Conservation (phyloP, 1,140 invertebrate species). For the Muscidifurax raptorellus region DNA sequence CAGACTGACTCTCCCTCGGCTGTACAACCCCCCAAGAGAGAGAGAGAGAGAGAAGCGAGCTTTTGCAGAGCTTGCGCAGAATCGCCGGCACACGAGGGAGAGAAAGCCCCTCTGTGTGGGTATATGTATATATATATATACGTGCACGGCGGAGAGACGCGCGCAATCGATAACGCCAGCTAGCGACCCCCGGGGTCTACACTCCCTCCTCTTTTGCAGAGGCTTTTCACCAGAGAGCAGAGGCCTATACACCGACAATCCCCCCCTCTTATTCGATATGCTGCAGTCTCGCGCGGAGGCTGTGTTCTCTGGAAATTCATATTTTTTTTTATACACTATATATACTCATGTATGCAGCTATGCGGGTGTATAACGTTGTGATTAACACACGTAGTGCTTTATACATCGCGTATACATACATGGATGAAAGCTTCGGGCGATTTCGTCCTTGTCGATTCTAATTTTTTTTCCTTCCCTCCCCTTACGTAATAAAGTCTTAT, state of each 20-base stretch:
- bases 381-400: too few species aligned
- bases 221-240: background rate
- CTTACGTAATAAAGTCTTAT: background rate
- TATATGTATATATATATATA: background rate
- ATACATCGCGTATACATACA: too few species aligned
- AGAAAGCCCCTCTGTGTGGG: background rate
- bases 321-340: background rate
- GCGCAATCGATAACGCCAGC: slow-evolving; percentile 35
- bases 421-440: background rate
- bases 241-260: background rate
- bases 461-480: background rate
- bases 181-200: slow-evolving; percentile 9
- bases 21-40: background rate
- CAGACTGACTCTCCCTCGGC: slow-evolving; percentile 8
- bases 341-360: too few species aligned
- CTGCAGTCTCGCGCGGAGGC: background rate
- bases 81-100: background rate
- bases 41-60: too few species aligned
- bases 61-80: background rate
- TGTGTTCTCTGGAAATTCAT: background rate
- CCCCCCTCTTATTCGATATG: background rate
- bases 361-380: too few species aligned
- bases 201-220: background rate
- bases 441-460: background rate
- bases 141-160: background rate